phyloP scores from a whole-genome alignment of 2,888 invertebrate species.

The Megamerina dolium region DNA sequence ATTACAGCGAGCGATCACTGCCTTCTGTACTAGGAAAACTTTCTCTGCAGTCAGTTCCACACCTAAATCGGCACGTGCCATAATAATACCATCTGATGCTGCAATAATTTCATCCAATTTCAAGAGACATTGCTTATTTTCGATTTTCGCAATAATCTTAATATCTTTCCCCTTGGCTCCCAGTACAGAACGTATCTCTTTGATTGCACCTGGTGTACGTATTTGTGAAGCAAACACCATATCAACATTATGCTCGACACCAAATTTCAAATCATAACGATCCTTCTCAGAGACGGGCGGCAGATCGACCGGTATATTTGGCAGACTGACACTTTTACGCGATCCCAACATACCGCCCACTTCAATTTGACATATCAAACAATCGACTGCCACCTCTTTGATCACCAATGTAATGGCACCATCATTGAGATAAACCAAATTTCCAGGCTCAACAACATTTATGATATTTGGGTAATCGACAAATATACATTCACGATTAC shows the following conservation, averaged over 20 bases:
- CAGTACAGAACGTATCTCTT: constrained; percentile 74
- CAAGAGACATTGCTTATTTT: constrained; percentile 89
- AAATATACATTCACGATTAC: constrained; percentile 65
- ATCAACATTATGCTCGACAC: constrained; percentile 71
- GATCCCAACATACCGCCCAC: constrained; percentile 90
- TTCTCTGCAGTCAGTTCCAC: constrained; percentile 96
- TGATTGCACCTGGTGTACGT: constrained; percentile 75
- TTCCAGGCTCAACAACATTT: constrained; percentile 76
- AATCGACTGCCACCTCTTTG: constrained; percentile 57
- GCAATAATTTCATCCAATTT: constrained; percentile 87
- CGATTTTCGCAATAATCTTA: constrained; percentile 93
- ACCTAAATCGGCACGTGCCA: constrained; percentile 92
- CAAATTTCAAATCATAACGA: constrained; percentile 78
- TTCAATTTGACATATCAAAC: constrained; percentile 74
- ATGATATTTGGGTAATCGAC: constrained; percentile 93
- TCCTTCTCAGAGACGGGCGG: constrained; percentile 96
- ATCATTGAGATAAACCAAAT: constrained; percentile 86
- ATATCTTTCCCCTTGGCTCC: constrained; percentile 85
- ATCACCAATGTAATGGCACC: constrained; percentile 87
- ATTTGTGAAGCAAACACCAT: constrained; percentile 97
- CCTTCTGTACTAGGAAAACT: constrained; percentile 93
- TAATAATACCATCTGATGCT: constrained; percentile 92
- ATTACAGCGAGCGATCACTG: constrained; percentile 92
- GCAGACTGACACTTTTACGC: constrained; percentile 90
- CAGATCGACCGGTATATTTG: constrained; percentile 86